Evolutionary conservation across 2,888 invertebrate genomes (phyloP).

Genomic region (Amblyjoppa fuscipennis): DNA sequence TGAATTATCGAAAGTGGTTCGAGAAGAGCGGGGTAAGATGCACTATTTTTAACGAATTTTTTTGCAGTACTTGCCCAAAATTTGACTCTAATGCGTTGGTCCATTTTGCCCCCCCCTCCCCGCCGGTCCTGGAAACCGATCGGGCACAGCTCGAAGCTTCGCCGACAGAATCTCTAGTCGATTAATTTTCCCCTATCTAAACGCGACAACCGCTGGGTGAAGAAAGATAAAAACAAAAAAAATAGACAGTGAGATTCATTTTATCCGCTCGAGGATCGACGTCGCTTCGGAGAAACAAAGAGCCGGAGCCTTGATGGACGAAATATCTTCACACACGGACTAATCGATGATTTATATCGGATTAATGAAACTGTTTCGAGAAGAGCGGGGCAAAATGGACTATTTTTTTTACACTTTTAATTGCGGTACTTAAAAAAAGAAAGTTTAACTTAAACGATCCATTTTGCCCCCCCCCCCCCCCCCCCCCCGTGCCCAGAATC

Average conservation of each 20-base stretch:
- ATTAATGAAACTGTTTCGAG: background rate
- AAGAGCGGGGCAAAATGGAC: background rate
- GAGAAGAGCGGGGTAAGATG: background rate
- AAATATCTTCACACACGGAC: background rate
- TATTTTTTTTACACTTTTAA: background rate
- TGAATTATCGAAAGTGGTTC: background rate
- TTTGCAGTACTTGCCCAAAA: background rate
- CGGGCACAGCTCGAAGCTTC: too few relatives aligned
- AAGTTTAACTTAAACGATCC: background rate
- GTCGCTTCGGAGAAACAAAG: background rate
- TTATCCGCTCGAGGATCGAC: constrained; percentile 24
- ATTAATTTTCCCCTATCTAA: too few relatives aligned
- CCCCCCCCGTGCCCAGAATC: too few relatives aligned
- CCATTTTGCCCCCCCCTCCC: background rate
- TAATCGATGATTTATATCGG: background rate
- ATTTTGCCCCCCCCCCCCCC: too few relatives aligned
- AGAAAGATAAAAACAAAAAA: background rate
- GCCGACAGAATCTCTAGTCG: too few relatives aligned
- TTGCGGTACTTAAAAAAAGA: background rate
- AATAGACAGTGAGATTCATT: constrained; percentile 19
- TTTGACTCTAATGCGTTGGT: background rate
- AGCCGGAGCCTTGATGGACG: background rate
- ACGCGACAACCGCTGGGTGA: background rate
- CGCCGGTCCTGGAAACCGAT: too few relatives aligned
- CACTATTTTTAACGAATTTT: background rate